These are phyloP conservation scores for Jordanella pulchra DNA, from an alignment of 2,797 vertebrate species.

Conservation along the genomic window DNA sequence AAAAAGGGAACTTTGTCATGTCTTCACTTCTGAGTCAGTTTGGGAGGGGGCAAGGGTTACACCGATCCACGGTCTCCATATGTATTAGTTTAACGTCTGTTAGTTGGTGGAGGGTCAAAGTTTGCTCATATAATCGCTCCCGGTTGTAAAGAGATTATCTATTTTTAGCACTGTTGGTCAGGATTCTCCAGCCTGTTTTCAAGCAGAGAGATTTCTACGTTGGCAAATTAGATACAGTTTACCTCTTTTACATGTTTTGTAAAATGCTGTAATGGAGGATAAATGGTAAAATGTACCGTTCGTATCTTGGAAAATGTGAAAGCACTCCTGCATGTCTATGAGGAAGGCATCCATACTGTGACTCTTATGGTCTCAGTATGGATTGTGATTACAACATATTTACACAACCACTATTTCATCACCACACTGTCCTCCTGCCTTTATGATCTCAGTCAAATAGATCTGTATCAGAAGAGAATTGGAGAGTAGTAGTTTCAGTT, in stretches of 20 bases:
- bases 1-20: conserved; percentile 29
- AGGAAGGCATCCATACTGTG: not conserved
- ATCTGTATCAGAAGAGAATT: too few relatives aligned
- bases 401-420: not conserved
- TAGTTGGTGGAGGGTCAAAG: conserved; percentile 4
- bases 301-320: not conserved
- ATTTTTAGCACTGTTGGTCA: not conserved
- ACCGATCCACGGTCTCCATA: not conserved
- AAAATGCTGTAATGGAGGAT: not conserved
- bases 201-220: not conserved
- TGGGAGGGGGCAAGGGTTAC: not conserved
- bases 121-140: not conserved
- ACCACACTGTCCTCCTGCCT: not conserved
- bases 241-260: not conserved
- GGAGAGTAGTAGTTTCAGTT: not conserved
- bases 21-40: conserved; percentile 13
- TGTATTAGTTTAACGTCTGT: not conserved
- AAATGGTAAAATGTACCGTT: not conserved
- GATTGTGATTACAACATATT: not conserved
- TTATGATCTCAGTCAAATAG: too few relatives aligned
- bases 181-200: not conserved
- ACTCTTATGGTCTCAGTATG: not conserved
- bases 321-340: not conserved
- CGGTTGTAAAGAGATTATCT: conserved; percentile 7
- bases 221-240: not conserved